Conservation (phyloP, 2,113 vertebrate species). For the Poicephalus meyeri region DNA sequence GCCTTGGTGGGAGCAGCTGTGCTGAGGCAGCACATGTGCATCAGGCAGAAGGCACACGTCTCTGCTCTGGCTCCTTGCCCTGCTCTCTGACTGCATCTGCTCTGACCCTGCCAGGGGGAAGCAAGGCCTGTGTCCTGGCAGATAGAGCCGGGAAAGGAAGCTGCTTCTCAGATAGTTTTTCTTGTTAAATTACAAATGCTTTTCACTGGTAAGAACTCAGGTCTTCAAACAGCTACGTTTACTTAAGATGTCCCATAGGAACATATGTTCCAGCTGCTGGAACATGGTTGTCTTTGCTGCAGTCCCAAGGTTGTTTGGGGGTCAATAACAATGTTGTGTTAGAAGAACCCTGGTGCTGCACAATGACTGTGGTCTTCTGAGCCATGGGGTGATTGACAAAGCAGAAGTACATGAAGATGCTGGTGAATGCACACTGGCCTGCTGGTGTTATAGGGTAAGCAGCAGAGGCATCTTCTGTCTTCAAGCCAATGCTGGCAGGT, state of each 20-base stretch:
- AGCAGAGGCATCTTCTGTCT: neutral
- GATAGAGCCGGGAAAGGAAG: neutral
- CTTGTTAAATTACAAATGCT: neutral
- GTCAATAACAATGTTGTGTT: neutral
- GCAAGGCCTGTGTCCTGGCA: neutral
- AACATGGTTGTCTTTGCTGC: neutral
- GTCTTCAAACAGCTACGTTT: neutral
- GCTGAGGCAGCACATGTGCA: neutral
- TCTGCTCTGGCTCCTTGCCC: conserved; percentile 6
- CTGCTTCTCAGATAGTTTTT: neutral
- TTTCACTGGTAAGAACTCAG: neutral
- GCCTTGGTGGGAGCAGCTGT: too few species aligned
- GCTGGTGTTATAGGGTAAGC: neutral
- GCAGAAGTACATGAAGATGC: neutral
- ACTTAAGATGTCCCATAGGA: neutral
- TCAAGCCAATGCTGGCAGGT: neutral
- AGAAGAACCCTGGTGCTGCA: neutral
- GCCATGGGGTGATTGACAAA: neutral
- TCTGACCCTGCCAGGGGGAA: neutral
- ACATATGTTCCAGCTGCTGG: neutral
- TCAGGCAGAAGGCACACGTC: neutral
- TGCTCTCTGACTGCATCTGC: neutral
- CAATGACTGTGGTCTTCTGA: neutral
- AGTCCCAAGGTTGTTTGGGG: neutral
- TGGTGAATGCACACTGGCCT: neutral